Conservation (phyloP, 37 sponge, comb jelly and placozoan genomes). For the Halisarca cf. caerulea region DNA sequence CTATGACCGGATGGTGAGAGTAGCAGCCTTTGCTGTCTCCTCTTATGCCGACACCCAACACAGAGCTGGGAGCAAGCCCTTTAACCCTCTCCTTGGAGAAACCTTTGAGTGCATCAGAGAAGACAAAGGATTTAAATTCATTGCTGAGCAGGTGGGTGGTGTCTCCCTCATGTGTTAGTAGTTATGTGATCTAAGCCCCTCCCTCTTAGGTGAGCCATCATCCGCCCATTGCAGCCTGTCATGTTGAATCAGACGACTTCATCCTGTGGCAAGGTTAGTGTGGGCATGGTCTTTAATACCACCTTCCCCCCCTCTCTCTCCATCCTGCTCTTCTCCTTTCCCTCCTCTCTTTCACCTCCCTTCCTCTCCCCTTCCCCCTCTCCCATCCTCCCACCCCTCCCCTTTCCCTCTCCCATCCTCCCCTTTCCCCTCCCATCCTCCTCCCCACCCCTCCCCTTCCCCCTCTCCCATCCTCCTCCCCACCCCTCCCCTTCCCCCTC, state of each 20-base stretch:
- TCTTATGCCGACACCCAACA: slow-evolving; percentile 21
- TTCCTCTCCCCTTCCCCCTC: no score
- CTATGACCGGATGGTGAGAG: slow-evolving; percentile 71
- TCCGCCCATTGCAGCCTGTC: slow-evolving; percentile 87
- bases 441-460: no score
- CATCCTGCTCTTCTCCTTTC: no score
- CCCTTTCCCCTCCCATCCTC: no score
- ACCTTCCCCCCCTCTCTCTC: no score
- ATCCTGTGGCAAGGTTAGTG: slow-evolving; percentile 79
- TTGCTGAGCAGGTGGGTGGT: slow-evolving; percentile 78
- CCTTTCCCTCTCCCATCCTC: no score
- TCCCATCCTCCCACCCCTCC: no score
- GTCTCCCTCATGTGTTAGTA: not conserved
- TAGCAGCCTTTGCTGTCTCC: slow-evolving; percentile 47
- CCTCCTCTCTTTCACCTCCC: no score
- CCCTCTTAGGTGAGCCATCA: slow-evolving; percentile 81
- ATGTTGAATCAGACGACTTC: slow-evolving; percentile 74
- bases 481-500: no score
- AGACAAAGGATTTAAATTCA: slow-evolving; percentile 75
- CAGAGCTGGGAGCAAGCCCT: slow-evolving; percentile 44
- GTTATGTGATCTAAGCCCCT: not conserved
- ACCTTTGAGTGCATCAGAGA: slow-evolving; percentile 36
- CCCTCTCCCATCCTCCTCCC: no score
- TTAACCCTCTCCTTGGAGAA: slow-evolving; percentile 49
- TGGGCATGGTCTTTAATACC: not conserved